phyloP scores from a whole-genome alignment of 2,888 invertebrate species.

The Acronicta alni region DNA sequence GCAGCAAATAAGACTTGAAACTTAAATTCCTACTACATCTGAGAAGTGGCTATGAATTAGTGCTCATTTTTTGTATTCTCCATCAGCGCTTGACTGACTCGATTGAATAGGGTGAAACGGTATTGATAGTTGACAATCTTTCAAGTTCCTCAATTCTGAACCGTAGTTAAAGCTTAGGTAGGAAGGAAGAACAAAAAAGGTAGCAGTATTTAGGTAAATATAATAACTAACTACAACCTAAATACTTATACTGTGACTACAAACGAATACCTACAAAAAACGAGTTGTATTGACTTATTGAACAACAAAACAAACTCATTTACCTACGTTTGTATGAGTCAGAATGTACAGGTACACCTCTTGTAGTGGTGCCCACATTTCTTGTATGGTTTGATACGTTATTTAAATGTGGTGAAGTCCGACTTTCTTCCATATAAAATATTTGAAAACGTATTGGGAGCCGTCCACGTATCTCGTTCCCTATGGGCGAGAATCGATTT shows the following conservation, averaged over 20 bases:
- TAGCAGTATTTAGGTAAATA: not conserved
- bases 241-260: constrained; percentile 14
- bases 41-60: too few species aligned
- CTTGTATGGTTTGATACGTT: not conserved
- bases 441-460: constrained; percentile 14
- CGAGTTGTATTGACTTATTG: constrained; percentile 2
- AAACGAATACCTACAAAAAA: constrained; percentile 2
- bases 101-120: too few species aligned
- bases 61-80: too few species aligned
- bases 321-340: constrained; percentile 31
- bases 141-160: too few species aligned
- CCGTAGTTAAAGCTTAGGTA: not conserved
- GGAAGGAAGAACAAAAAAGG: not conserved
- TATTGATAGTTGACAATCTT: too few species aligned
- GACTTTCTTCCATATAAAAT: constrained; percentile 11
- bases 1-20: too few species aligned
- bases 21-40: too few species aligned
- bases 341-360: constrained; percentile 13
- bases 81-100: too few species aligned
- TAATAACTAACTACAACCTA: constrained; percentile 16
- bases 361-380: constrained; percentile 6
- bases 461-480: constrained; percentile 15
- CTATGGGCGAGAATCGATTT: constrained; percentile 29
- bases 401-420: not conserved
- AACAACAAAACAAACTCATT: constrained; percentile 27